Evolutionary conservation across 2,797 vertebrate species (phyloP).

Genomic region (Peromyscus nudipes): DNA sequence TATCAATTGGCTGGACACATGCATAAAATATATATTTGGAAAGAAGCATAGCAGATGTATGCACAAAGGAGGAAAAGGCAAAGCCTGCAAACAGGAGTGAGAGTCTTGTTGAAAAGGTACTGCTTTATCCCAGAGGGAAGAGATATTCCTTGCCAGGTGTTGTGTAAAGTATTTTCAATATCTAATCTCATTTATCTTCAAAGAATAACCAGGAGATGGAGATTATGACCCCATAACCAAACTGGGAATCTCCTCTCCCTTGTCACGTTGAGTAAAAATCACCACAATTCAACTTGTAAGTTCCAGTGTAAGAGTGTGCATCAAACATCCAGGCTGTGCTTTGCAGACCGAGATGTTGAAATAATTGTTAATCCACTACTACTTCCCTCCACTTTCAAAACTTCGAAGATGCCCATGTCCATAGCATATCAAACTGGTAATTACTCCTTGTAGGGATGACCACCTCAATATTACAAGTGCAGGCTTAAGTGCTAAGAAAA

Average conservation of each 20-base stretch:
- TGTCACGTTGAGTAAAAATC: not conserved
- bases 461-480: not conserved
- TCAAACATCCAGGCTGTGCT: not conserved
- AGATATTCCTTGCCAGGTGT: not conserved
- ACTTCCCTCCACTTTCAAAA: not conserved
- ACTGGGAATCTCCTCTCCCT: not conserved
- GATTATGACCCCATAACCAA: not conserved
- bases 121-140: not conserved
- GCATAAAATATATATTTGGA: not conserved
- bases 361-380: not conserved
- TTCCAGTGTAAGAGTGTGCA: not conserved
- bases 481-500: not conserved
- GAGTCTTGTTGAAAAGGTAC: not conserved
- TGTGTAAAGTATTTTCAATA: not conserved
- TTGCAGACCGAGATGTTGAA: not conserved
- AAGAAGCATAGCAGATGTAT: not conserved
- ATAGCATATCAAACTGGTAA: not conserved
- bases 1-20: not conserved
- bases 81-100: not conserved
- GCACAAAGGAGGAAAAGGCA: not conserved
- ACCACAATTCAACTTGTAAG: not conserved
- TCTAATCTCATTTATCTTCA: conserved; percentile 36
- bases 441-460: not conserved
- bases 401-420: not conserved
- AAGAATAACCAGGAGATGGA: not conserved